phyloP scores from a whole-genome alignment of 2,888 invertebrate species.

The Drosophila niveifrons region DNA sequence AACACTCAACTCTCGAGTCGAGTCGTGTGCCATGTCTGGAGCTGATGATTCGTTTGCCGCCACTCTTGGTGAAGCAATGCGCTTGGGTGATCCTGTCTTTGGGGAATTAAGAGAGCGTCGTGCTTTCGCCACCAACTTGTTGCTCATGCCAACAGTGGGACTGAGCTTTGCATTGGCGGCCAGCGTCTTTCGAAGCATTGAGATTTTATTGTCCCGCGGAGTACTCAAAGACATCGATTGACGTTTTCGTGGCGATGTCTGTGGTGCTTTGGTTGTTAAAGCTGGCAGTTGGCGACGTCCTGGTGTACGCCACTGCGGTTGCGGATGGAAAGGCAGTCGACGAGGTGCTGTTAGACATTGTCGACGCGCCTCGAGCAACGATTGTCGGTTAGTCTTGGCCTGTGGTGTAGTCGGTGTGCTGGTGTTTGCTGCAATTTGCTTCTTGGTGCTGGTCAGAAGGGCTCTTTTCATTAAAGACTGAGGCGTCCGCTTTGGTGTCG shows the following conservation, averaged over 20 bases:
- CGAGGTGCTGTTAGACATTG: slow-evolving; percentile 66
- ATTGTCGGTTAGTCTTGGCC: slow-evolving; percentile 31
- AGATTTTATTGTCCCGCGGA: slow-evolving; percentile 65
- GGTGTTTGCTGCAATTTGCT: slow-evolving; percentile 55
- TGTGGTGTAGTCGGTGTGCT: slow-evolving; percentile 28
- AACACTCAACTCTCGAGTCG: slow-evolving; percentile 59
- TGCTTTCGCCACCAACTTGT: slow-evolving; percentile 64
- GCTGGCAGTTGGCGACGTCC: slow-evolving; percentile 19
- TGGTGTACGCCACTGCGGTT: slow-evolving; percentile 33
- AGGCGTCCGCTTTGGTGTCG: slow-evolving; percentile 76
- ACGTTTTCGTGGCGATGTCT: slow-evolving; percentile 47
- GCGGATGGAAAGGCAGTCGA: slow-evolving; percentile 45
- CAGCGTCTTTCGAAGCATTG: slow-evolving; percentile 58
- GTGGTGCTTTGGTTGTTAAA: slow-evolving; percentile 12
- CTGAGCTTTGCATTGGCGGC: slow-evolving; percentile 51
- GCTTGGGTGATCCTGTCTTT: slow-evolving; percentile 38
- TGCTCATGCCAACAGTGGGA: slow-evolving; percentile 44
- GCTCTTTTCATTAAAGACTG: slow-evolving; percentile 82
- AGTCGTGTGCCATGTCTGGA: slow-evolving; percentile 20
- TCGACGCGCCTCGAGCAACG: slow-evolving; percentile 46
- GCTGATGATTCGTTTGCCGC: slow-evolving; percentile 25
- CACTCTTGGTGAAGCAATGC: slow-evolving; percentile 28
- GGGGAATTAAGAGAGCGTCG: slow-evolving; percentile 64
- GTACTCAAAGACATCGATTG: slow-evolving; percentile 25
- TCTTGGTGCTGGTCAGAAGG: slow-evolving; percentile 82